Evolutionary conservation across 2,113 vertebrate genomes (phyloP).

Genomic region (Sakesphorus luctuosus): DNA sequence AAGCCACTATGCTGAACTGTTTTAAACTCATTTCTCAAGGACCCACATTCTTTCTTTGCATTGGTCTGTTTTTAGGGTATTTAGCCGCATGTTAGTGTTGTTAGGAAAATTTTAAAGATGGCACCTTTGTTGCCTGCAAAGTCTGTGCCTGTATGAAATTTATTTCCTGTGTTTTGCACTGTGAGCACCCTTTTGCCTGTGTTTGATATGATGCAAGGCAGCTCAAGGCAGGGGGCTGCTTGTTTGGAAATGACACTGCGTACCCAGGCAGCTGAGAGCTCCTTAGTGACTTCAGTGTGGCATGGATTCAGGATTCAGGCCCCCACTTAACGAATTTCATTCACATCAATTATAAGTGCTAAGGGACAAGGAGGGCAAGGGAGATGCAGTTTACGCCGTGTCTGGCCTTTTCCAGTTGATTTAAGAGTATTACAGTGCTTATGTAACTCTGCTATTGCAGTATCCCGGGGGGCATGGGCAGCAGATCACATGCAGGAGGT

Average conservation of each 20-base stretch:
- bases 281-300: neutral
- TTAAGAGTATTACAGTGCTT: slow-evolving; percentile 36
- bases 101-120: neutral
- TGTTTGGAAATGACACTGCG: accelerated
- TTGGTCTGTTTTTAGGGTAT: neutral
- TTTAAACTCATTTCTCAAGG: neutral
- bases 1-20: neutral
- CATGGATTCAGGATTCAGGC: neutral
- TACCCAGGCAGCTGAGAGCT: neutral
- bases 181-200: neutral
- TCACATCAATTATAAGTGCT: accelerated
- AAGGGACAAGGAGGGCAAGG: neutral
- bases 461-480: neutral
- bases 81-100: accelerated
- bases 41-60: neutral
- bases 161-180: neutral
- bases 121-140: accelerated
- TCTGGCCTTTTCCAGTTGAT: neutral
- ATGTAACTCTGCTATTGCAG: neutral
- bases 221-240: accelerated
- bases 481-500: accelerated
- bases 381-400: accelerated
- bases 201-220: accelerated
- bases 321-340: neutral
- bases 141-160: neutral